These are phyloP conservation scores for Solenopsis fugax DNA, from an alignment of 1,140 invertebrate species.

Conservation along the genomic window DNA sequence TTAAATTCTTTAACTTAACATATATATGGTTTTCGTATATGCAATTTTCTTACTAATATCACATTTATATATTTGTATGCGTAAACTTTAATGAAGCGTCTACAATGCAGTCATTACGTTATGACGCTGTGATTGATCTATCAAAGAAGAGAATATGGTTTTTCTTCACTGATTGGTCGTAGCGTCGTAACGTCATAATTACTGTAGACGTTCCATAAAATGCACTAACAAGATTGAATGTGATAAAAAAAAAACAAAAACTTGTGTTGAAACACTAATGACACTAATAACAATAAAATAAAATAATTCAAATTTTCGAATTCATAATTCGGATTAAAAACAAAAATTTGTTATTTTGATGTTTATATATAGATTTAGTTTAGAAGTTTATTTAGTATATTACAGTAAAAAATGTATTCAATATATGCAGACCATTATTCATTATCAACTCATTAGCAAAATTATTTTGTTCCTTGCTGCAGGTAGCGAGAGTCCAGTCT, in stretches of 20 bases:
- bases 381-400: not conserved
- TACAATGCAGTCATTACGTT: no score
- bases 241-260: not conserved
- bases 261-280: not conserved
- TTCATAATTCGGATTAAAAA: not conserved
- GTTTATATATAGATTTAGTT: not conserved
- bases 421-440: not conserved
- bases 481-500: slow-evolving; percentile 86
- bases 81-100: not conserved
- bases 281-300: not conserved
- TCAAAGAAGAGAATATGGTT: no score
- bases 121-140: no score
- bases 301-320: not conserved
- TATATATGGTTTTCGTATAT: not conserved
- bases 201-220: no score
- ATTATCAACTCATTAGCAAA: not conserved
- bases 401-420: not conserved
- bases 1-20: not conserved
- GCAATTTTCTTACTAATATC: slow-evolving; percentile 2
- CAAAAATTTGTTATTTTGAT: not conserved
- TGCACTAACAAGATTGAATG: not conserved
- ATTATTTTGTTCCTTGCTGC: slow-evolving; percentile 32
- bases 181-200: no score
- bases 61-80: not conserved
- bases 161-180: no score